Evolutionary conservation across 2,113 vertebrate species (phyloP).

Genomic region (Xiphophorus couchianus): DNA sequence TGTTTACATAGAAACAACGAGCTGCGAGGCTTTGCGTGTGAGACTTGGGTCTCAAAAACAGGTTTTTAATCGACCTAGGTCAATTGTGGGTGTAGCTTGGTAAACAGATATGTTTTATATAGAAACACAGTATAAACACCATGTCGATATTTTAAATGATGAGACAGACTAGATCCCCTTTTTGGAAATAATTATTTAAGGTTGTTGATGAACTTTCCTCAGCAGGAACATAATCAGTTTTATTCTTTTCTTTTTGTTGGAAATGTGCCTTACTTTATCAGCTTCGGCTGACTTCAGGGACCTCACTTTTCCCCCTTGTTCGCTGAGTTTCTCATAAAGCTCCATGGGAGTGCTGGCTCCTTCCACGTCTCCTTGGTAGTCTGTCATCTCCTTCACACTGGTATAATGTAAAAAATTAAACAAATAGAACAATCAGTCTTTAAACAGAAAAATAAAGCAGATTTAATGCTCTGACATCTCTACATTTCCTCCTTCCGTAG

Average conservation of each 20-base stretch:
- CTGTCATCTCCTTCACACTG: constrained; percentile 80
- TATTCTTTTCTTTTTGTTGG: not conserved
- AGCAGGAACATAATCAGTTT: no score
- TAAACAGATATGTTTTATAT: no score
- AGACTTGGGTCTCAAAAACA: no score
- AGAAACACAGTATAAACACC: no score
- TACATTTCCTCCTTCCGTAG: not conserved
- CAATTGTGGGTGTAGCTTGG: no score
- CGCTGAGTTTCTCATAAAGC: constrained; percentile 83
- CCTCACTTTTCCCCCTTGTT: constrained; percentile 87
- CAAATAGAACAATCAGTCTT: not conserved
- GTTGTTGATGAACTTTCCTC: no score
- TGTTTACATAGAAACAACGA: no score
- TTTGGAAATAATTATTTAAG: no score
- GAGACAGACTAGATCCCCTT: no score
- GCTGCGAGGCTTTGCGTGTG: no score
- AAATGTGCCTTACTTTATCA: constrained; percentile 80
- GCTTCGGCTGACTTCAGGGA: constrained; percentile 86
- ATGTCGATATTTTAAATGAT: no score
- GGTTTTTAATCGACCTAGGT: no score
- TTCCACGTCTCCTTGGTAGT: constrained; percentile 67
- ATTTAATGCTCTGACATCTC: not conserved
- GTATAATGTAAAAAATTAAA: not conserved
- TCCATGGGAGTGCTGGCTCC: constrained; percentile 76
- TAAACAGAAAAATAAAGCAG: not conserved